Evolutionary conservation across 2,797 vertebrate species (phyloP), one percentile per base, ranked within the genome.

Genomic region (Lates japonicus): DNA sequence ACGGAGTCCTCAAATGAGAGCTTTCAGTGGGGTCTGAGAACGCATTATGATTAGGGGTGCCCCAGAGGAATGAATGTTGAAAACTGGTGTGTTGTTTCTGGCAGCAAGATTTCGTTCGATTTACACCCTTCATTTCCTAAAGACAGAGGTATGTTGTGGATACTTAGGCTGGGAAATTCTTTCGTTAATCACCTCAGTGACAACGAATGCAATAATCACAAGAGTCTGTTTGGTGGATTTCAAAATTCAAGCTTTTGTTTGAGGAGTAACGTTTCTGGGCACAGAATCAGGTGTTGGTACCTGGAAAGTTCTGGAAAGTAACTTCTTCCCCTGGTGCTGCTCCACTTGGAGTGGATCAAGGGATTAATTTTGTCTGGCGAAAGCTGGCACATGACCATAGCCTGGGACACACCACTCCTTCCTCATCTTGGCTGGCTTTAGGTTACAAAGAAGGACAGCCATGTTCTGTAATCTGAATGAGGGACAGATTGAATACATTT

Each of bases 341-440:
- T 37, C 97, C 97, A 0, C 84, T 76, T 2, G 98, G 98, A 72
- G n/a, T n/a, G 98, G 98, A 88, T 97, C 96, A 59, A 99, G 90
- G 88, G n/a, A n/a, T n/a, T n/a, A n/a, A 99, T 98, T 93, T 98
- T 98, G 80, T 99, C 98, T 20, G 96, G 97, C 17, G 97, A n/a
- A n/a, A 97, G 89, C 97, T 98, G 84, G 98, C 98, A 99, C 98
- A 99, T 99, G 77, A 99, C 94, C 98, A 99, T 99, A 41, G 98
- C 98, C 83, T 99, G 98, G 70, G 98, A n/a, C n/a, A 99, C 5
- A 98, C 80, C 4, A 99, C 95, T 17, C 98, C 98, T 88, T n/a
- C n/a, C 98, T 97, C 98, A 99, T 99, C 93, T 99, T 99, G 11
- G 97, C 98, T 71, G 98, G 96, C 93, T 98, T 99, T 90, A 99